Base-by-base conservation (phyloP, 1,140 invertebrate species). In the Tetramorium alpestre region DNA sequence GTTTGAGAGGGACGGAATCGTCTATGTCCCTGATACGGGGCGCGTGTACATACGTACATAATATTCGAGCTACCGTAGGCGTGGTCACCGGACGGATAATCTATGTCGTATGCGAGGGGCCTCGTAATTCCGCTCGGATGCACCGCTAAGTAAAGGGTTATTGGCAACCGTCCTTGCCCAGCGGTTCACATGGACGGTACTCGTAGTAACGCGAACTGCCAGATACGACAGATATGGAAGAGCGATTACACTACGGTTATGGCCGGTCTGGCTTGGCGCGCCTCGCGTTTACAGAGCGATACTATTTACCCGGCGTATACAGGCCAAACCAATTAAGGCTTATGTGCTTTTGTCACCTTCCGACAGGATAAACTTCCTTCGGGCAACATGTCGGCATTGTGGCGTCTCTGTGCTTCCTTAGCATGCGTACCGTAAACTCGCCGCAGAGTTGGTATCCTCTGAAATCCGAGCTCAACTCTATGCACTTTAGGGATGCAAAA, bases 281-380 rank as follows among this genome's bases (percentile, higher is more conserved):
- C 67, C 69, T 65, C 76, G 54, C 84, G 88, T 87, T 89, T 87
- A 82, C 88, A 60, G 56, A 82, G 70, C 70, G 88, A 87, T 87
- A 89, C 84, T 89, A 89, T 89, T 89, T 89, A 88, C 70, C 62
- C 49, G 47, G 51, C 3, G 87, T 73, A 89, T 73, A 89, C 88
- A 89, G 80, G 51, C 80, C 69, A 49, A 85, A 80, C 69, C 87
- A 89, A 89, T 89, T 89, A 89, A 89, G 88, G 84, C 88, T 82
- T 89, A 89, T 89, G 76, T 89, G 88, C 84, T 89, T 89, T 89
- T 89, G 88, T 89, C 88, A 87, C 88, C 76, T 89, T 81, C 49
- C 84, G 70, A 18, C 76, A 81, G 62, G 56, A 77, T 85, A 89
- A 89, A 89, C 88, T 82, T 65, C 67, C 56, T 85, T 56, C 73